Conservation (phyloP, 2,113 vertebrate species). For the Cyprinodon variegatus region DNA sequence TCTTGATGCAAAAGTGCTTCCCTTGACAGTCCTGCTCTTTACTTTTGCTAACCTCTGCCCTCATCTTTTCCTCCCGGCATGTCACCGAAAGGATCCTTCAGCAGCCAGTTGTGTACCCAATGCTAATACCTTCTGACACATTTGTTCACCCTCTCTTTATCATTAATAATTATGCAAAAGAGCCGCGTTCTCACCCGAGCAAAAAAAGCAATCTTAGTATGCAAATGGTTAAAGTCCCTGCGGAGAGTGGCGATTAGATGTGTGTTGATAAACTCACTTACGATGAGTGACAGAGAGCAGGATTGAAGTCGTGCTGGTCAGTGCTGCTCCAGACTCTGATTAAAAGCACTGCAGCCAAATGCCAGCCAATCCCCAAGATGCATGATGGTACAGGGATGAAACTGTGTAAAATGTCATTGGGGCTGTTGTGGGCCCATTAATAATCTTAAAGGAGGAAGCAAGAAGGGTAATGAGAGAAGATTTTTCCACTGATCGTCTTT, state of each 20-base stretch:
- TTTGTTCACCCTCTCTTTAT: slow-evolving; percentile 87
- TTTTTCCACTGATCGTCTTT: slow-evolving; percentile 81
- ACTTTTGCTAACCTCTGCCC: slow-evolving; percentile 37
- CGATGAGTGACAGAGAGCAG: slow-evolving; percentile 89
- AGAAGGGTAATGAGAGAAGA: slow-evolving; percentile 81
- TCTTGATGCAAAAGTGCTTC: slow-evolving; percentile 46
- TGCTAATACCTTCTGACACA: slow-evolving; percentile 85
- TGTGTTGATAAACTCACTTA: slow-evolving; percentile 92
- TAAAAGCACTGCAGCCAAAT: slow-evolving; percentile 80
- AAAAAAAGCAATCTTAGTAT: slow-evolving; percentile 91
- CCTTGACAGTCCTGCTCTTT: slow-evolving; percentile 37
- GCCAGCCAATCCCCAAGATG: slow-evolving; percentile 86
- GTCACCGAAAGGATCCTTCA: slow-evolving; percentile 60
- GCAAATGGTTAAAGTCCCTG: slow-evolving; percentile 89
- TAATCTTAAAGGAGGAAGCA: slow-evolving; percentile 82
- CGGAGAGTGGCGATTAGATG: slow-evolving; percentile 81
- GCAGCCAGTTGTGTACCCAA: slow-evolving; percentile 69
- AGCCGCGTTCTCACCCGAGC: slow-evolving; percentile 82
- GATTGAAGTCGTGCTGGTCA: slow-evolving; percentile 86
- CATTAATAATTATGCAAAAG: slow-evolving; percentile 92
- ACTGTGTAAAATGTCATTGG: slow-evolving; percentile 83
- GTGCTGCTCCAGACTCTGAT: slow-evolving; percentile 81
- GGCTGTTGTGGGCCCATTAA: slow-evolving; percentile 81
- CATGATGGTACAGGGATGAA: slow-evolving; percentile 84
- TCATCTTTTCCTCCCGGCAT: slow-evolving; percentile 32